Evolutionary conservation across 2,888 invertebrate species (phyloP), one percentile per base, ranked within the genome.

Genomic region (Vannuccia rotundouncinata): DNA sequence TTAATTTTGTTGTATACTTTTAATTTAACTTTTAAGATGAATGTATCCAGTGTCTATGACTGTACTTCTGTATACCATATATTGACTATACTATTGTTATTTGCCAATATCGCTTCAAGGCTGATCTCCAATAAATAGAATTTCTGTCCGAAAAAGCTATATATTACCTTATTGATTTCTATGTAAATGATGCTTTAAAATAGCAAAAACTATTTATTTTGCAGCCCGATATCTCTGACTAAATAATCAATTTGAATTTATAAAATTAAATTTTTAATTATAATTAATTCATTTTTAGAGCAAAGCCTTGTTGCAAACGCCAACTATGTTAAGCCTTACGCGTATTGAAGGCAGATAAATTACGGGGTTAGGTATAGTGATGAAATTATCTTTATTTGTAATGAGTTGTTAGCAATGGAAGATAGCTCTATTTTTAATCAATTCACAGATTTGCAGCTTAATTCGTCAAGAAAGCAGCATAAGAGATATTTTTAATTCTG

Each of bases 371-470:
- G 66, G 25, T 45, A 45, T n/a, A 22, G 66, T 66, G 22, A 22
- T 27, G 5, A 66, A 66, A 66, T 66, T 66, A 66, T 2, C 66
- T 66, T 66, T 66, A 66, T 66, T 66, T 66, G 22, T 66, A 66
- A 66, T 5, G 66, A 66, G 5, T 66, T 66, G 66, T 66, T 66
- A 66, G 66, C 25, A 66, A 66, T 66, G 66, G 25, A 66, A 22
- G 66, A 66, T 66, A 66, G 66, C 66, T 66, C 66, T 22, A 66
- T 66, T 66, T 66, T 66, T 66, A 66, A 66, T 66, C 66, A 66
- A 66, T 66, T 66, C 22, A 66, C 22, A 66, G 66, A 22, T 66
- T 66, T 66, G 66, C 5, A 66, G 5, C 66, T 66, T 66, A n/a
- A n/a, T n/a, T n/a, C 22, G 25, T 5, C 22, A 66, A 66, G 66